Evolutionary conservation across 2,888 invertebrate species (phyloP).

Genomic region (Xylocampa areola): DNA sequence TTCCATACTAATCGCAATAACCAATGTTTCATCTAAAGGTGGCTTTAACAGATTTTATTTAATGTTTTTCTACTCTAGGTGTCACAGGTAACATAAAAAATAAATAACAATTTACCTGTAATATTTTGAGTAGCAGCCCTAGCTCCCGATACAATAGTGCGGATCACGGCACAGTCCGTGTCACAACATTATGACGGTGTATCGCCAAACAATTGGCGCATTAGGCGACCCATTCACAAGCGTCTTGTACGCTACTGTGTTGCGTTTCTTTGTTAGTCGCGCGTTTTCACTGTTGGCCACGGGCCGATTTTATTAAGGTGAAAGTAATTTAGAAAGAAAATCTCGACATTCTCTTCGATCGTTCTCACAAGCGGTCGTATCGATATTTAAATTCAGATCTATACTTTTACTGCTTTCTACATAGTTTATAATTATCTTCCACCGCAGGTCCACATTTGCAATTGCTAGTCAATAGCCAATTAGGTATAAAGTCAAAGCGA

Average conservation of each 20-base stretch:
- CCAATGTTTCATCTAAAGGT: no score
- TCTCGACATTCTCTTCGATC: no score
- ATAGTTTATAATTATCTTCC: no score
- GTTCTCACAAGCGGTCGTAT: no score
- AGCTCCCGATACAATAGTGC: slow-evolving; percentile 49
- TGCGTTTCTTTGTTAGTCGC: slow-evolving; percentile 58
- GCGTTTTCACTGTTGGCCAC: slow-evolving; percentile 18
- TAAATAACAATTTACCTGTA: background rate
- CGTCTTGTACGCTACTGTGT: slow-evolving; percentile 64
- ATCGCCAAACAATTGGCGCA: slow-evolving; percentile 77
- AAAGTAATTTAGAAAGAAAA: background rate
- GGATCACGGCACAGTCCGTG: slow-evolving; percentile 35
- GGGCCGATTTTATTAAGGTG: slow-evolving; percentile 4
- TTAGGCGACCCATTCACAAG: slow-evolving; percentile 65
- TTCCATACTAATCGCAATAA: no score
- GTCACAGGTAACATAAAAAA: background rate
- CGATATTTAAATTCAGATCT: no score
- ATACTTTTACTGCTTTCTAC: no score
- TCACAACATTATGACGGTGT: slow-evolving; percentile 75
- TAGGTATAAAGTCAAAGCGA: no score
- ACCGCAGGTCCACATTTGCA: no score
- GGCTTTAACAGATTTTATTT: no score
- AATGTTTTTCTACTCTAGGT: background rate
- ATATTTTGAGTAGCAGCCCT: slow-evolving; percentile 45
- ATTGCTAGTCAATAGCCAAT: no score